Base-by-base conservation (phyloP, 2,888 invertebrate species). In the Boloria euphrosyne region DNA sequence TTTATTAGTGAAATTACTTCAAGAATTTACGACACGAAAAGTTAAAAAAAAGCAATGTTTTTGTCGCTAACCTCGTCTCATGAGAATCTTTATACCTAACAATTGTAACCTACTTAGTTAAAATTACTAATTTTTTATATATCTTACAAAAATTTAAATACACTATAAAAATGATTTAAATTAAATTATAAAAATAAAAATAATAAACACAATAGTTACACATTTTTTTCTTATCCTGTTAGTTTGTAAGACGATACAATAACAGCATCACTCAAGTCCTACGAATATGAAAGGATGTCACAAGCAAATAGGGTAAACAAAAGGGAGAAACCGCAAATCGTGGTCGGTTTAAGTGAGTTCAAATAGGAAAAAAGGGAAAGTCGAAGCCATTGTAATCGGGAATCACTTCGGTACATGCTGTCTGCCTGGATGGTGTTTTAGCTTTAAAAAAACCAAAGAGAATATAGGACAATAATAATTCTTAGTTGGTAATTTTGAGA, bases 301-400 rank as follows among this genome's bases (percentile, higher is more conserved):
- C 74, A 76, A 79, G 80, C 81, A 84, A 85, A 83, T 80, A 83
- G 75, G 78, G 79, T 79, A 81, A 82, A 84, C 78, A 84, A 80
- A 81, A 80, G 78, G 80, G 77, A 73, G 80, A 75, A 77, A 81
- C 82, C 80, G 77, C 82, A 78, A 80, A 80, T 80, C 80, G 78
- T 76, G 80, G 77, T 75, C 74, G 80, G 82, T 85, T 86, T 86
- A 87, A 90, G 89, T 87, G 84, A 88, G 83, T 86, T 85, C 85
- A 90, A 89, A 90, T 86, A 90, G 76, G 83, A 84, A 88, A 86
- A 87, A 86, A 86, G 81, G 81, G 82, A 84, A 84, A 82, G 80
- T 79, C 77, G 75, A 69, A 67, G 73, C 75, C 75, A 85, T 89
- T 89, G 87, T 87, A 78, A 78, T 69, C 70, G 80, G 80, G 80